Evolutionary conservation across 2,797 vertebrate species (phyloP).

Genomic region (Sciurus carolinensis): DNA sequence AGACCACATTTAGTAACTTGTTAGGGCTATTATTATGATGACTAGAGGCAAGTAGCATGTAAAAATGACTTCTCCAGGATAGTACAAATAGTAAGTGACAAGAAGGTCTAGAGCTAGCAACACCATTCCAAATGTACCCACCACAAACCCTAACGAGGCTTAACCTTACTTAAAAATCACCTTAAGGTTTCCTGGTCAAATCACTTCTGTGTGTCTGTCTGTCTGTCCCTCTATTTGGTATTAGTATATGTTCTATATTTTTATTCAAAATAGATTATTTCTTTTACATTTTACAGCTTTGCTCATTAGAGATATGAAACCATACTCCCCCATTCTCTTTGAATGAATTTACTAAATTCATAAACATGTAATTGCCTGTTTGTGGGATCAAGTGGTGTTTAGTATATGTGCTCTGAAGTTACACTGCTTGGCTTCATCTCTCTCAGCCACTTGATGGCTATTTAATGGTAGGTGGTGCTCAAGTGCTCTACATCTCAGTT

Average conservation of each 20-base stretch:
- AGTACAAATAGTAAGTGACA: background rate
- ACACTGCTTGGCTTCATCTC: background rate
- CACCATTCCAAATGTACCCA: background rate
- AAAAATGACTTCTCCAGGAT: background rate
- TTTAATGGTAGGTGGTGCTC: background rate
- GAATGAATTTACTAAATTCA: background rate
- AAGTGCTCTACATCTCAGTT: background rate
- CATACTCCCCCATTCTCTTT: background rate
- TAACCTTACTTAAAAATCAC: constrained; percentile 8
- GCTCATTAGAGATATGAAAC: background rate
- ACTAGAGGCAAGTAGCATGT: background rate
- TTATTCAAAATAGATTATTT: background rate
- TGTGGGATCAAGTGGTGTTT: background rate
- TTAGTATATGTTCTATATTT: background rate
- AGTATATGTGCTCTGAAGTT: background rate
- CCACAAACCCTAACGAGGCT: background rate
- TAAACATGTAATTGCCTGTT: background rate
- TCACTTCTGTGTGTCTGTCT: background rate
- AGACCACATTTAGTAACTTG: background rate
- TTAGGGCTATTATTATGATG: background rate
- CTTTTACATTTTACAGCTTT: constrained; percentile 37
- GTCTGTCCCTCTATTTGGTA: background rate
- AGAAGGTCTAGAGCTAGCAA: background rate
- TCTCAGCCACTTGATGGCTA: background rate
- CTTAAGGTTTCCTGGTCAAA: background rate